Evolutionary conservation across 1,140 invertebrate species (phyloP), one percentile per base, ranked within the genome.

Genomic region (Calliopsis andreniformis): DNA sequence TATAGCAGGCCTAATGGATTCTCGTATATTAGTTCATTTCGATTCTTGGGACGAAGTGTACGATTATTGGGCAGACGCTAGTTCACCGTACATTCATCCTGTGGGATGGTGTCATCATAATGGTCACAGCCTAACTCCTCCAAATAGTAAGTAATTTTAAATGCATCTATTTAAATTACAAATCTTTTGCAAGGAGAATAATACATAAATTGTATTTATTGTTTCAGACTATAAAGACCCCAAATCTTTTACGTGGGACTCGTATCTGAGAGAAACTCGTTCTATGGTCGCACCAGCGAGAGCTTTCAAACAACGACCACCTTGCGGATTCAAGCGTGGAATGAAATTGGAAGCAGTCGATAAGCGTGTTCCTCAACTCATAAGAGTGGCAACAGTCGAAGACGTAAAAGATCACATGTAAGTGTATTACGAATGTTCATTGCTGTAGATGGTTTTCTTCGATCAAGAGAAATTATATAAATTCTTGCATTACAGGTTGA

Each of bases 311-410:
- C 94, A 95, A 62, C 93, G 96, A 23, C 93, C 95, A 47, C 95
- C 95, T 16, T 95, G 95, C 80, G 95, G 95, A n/a, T 99, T 98
- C 89, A 96, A 96, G 86, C 92, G 94, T 39, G 96, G 96, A 18
- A 98, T 98, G 97, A 96, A 97, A 90, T 90, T 99, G 1, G 98
- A 99, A 93, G 96, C 95, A 6, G 96, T 99, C 1, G 98, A 99
- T 89, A 96, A 95, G 84, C 93, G 97, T 82, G 96, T 97, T 49
- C 95, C 96, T 32, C 92, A 94, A 76, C 90, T 99, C 3, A 96
- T 99, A 58, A 93, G 98, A 30, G 97, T 98, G 5, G 97, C 97
- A 1, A 96, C 96, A 0, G 94, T 99, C 4, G 94, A 94, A 71
- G 96, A 96, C 58, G 95, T 97, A 18, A 94, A 94, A 86, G 95